These are phyloP conservation scores for Phaetusa simplex DNA, from an alignment of 2,113 vertebrate genomes.

Conservation along the genomic window DNA sequence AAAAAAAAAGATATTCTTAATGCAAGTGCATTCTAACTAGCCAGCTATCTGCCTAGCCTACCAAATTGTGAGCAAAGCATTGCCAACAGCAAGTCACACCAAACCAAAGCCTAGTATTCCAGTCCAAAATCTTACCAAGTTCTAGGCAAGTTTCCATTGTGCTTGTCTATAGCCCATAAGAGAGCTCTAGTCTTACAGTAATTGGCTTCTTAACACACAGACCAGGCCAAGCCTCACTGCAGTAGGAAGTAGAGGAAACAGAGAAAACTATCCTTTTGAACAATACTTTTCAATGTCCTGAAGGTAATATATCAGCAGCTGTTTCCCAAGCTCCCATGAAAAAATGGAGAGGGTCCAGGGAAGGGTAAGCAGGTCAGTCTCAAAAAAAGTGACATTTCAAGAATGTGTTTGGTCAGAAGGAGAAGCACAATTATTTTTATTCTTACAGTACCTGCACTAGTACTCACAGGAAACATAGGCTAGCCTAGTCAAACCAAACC, in stretches of 20 bases:
- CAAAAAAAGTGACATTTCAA: neutral
- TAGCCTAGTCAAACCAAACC: neutral
- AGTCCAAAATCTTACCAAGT: neutral
- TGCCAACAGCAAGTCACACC: neutral
- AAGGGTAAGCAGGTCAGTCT: neutral
- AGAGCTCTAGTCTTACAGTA: neutral
- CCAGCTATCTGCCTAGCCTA: neutral
- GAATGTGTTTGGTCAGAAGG: neutral
- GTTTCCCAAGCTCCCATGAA: neutral
- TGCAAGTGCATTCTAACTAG: neutral
- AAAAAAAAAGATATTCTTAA: neutral
- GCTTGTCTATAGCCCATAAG: neutral
- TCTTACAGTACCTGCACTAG: neutral
- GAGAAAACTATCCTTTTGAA: neutral
- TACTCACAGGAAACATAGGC: neutral
- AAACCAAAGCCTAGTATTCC: neutral
- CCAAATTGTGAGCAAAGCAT: neutral
- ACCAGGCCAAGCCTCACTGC: slow-evolving; percentile 14
- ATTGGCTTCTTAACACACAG: neutral
- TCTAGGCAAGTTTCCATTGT: neutral
- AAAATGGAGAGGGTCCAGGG: neutral
- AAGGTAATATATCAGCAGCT: neutral
- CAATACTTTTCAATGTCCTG: neutral
- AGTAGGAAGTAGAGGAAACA: neutral
- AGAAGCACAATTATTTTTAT: neutral